A percentile compares a stretch with the other conserved stretches of the same genome.
Evolutionary conservation across 2,797 vertebrate genomes (phyloP).

Genomic region (Leucoraja ocellata): DNA sequence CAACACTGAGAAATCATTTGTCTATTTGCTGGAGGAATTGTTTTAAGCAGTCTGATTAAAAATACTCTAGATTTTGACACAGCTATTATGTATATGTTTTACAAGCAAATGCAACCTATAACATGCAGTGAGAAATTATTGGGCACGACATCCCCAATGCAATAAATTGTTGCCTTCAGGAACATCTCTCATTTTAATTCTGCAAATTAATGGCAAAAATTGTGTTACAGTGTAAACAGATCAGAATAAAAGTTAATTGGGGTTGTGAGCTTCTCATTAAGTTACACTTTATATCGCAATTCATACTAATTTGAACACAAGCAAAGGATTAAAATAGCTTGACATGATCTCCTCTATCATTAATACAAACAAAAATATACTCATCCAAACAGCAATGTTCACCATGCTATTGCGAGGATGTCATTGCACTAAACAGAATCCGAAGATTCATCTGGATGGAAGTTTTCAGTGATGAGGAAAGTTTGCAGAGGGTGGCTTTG

Average conservation of each 20-base stretch:
- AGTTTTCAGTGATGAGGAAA: no score
- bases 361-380: neutral
- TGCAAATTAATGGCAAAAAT: neutral
- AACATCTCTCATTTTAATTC: neutral
- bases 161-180: neutral
- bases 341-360: neutral
- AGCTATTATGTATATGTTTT: neutral
- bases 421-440: no score
- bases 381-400: neutral
- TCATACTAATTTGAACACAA: neutral
- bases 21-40: neutral
- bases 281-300: neutral
- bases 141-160: neutral
- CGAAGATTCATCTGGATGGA: no score
- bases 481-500: no score
- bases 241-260: neutral
- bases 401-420: no score
- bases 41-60: neutral
- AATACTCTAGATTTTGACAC: neutral
- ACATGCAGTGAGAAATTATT: neutral
- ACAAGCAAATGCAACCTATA: neutral
- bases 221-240: neutral
- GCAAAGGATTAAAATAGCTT: neutral
- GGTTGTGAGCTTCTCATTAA: neutral
- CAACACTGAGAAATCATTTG: neutral